Evolutionary conservation across 2,888 invertebrate species (phyloP), one percentile per base, ranked within the genome.

Genomic region (Eurytoma californica): DNA sequence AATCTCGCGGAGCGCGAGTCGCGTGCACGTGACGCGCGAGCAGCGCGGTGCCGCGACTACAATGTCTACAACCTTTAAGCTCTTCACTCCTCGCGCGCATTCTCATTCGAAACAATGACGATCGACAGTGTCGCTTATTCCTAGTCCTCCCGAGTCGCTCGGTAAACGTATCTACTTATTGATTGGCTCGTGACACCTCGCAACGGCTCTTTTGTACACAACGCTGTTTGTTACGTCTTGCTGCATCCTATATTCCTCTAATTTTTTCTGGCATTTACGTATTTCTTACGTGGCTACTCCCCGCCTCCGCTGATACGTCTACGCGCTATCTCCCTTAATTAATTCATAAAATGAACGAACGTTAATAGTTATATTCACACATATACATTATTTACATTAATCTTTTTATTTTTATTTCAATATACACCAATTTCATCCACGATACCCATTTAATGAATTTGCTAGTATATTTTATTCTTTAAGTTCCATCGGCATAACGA

Each of bases 311-410:
- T n/a, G 3, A 13, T 13, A 13, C 13, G 16, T 14, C 12, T 20
- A 30, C 24, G 4, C 30, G 3, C 4, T 30, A 30, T 30, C 4
- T 4, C 30, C 30, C 30, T 30, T 30, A 4, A 61, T 70, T 53
- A 61, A 72, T 66, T 65, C 61, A 61, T 72, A 67, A 68, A 75
- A 58, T 69, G 39, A 72, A 78, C 58, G 53, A 77, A 72, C 78
- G 53, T 83, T 83, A 84, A 84, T 80, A 83, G 84, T 83, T 87
- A 30, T 30, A 88, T 84, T 86, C 85, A 87, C 86, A 86, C 87
- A 87, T 88, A 86, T 87, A 88, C 86, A 87, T 83, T 88, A 88
- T 88, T 68, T 88, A 88, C 88, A 88, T 73, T 39, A 28, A 69
- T 65, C n/a, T 81, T 66, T 77, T 55, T 67, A 57, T 72, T 51